Conservation (phyloP, 1,140 invertebrate genomes). For the Centruroides vittatus region DNA sequence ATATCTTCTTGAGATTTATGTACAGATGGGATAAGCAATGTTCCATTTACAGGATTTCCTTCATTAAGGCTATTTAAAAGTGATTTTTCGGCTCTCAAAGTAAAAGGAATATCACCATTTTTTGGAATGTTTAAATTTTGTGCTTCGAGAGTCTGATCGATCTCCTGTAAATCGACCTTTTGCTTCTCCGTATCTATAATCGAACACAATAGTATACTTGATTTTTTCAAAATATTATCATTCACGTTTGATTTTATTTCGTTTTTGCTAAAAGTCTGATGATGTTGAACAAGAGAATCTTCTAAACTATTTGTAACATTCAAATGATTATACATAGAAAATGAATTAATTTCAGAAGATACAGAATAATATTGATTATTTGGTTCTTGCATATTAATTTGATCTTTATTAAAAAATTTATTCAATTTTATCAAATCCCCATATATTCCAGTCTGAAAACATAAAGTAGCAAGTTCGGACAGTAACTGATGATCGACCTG, state of each 20-base stretch:
- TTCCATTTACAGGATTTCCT: neutral
- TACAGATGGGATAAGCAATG: neutral
- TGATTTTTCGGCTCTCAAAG: slow-evolving; percentile 2
- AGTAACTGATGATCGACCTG: slow-evolving; percentile 5
- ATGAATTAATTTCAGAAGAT: neutral
- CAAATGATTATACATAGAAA: no score
- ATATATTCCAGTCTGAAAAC: slow-evolving; percentile 9
- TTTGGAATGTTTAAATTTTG: neutral
- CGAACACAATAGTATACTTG: no score
- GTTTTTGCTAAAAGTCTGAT: no score
- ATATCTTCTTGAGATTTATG: neutral
- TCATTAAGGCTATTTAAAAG: neutral
- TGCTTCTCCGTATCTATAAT: no score
- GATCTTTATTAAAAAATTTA: neutral
- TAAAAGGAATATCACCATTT: neutral
- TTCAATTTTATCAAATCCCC: slow-evolving; percentile 6
- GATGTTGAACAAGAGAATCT: neutral
- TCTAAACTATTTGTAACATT: no score
- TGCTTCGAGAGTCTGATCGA: no score
- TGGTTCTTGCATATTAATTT: neutral
- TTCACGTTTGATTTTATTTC: no score
- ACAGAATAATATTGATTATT: neutral
- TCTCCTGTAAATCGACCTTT: no score
- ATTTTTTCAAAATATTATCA: no score
- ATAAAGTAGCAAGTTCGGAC: slow-evolving; percentile 10